Percentiles rank a stretch among this genome's conserved stretches.
Evolutionary conservation across 2,113 vertebrate genomes (phyloP).

Genomic region (Calidris pugnax): DNA sequence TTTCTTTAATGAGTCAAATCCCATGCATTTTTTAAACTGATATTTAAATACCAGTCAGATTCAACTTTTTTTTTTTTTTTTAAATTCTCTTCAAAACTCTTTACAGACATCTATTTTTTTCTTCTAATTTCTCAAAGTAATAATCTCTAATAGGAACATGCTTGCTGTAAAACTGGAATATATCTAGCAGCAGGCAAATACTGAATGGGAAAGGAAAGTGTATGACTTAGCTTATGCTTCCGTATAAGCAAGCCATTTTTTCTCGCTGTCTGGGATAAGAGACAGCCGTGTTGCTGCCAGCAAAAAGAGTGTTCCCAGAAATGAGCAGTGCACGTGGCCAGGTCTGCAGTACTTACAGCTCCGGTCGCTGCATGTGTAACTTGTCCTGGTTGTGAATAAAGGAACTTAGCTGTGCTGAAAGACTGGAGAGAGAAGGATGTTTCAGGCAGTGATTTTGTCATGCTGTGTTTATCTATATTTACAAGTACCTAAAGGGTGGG

Average conservation of each 20-base stretch:
- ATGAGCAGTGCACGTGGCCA: not conserved
- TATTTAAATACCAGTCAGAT: not conserved
- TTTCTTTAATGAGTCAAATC: not conserved
- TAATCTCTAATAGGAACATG: not conserved
- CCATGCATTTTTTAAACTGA: not conserved
- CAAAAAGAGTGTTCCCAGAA: not conserved
- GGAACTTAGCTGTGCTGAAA: not conserved
- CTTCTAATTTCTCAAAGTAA: not conserved
- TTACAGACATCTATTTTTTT: not conserved
- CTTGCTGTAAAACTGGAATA: not conserved
- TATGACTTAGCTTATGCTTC: not conserved
- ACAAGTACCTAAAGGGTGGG: no score
- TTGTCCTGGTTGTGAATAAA: not conserved
- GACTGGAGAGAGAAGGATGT: not conserved
- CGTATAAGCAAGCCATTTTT: not conserved
- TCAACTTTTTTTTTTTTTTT: not conserved
- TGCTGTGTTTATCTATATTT: not conserved
- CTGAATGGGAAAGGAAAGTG: not conserved
- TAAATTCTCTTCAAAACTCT: not conserved
- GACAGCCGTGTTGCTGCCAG: not conserved
- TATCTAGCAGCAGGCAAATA: not conserved
- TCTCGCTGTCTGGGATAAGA: not conserved
- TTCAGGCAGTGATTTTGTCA: not conserved
- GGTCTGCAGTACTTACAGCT: not conserved
- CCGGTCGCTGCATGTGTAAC: not conserved